Base-by-base conservation (phyloP, 2,797 vertebrate genomes). In the Lerista edwardsae region DNA sequence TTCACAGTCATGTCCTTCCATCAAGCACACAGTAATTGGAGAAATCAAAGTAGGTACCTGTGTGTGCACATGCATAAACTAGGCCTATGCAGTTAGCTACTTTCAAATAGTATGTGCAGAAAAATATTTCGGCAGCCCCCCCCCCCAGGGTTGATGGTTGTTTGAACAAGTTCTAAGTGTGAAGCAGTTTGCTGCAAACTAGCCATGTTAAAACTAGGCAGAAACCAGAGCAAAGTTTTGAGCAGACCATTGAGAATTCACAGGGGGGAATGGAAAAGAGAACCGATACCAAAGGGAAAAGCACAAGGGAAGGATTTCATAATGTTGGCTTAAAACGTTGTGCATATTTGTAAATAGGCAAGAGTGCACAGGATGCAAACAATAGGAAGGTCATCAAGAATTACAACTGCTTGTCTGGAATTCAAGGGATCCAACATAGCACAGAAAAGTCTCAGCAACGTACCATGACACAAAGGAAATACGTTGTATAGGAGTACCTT, bases 401-500 rank as follows among this genome's bases (percentile, higher is more conserved):
- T 23, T 75, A 14, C 41, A 15, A 19, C 75, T 59, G 34, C 47
- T 44, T 34, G 27, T 15, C 25, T 36, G 5, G 1, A 75, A 55
- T 2, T 19, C 0, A 78, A 41, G 29, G 19, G 29, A 86, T 64
- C 0, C 75, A 21, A 72, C 0, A 75, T 23, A 41, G 0, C 0
- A 79, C 15, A 86, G 62, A 1, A 55, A 72, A n/a, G 6, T 0
- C 2, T 1, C 6, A 10, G 14, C 15, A 74, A 31, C 55, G 76
- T 75, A 27, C 19, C 61, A 51, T 1, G 15, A 75, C 25, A 25
- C 25, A 25, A 14, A 74, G 8, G 64, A n/a, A 77, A 2, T 84
- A 75, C 0, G 1, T 12, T 75, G 23, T 3, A 65, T 59, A 31
- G 21, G 44, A 25, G 11, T 94, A 99, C 99, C 97, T 98, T 99